Evolutionary conservation across 2,113 vertebrate genomes (phyloP).

Genomic region (Neolamprologus toae): DNA sequence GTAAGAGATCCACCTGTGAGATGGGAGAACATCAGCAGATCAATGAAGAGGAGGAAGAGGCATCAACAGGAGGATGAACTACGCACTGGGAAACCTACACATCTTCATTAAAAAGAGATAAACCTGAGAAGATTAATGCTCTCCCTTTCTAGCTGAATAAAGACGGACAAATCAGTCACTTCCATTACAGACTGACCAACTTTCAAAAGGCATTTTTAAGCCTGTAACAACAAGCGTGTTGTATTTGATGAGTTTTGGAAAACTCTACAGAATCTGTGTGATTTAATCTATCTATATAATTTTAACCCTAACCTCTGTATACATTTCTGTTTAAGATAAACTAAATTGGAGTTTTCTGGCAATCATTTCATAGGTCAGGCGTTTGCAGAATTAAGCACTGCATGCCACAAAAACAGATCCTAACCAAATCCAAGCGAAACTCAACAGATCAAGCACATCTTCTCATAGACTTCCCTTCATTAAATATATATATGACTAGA

Average conservation of each 20-base stretch:
- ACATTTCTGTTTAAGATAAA: neutral
- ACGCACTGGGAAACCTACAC: neutral
- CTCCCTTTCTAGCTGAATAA: neutral
- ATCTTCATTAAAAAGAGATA: neutral
- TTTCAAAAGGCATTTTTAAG: neutral
- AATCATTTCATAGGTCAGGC: neutral
- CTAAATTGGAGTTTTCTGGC: neutral
- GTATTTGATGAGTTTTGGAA: neutral
- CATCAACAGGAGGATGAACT: neutral
- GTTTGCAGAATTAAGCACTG: neutral
- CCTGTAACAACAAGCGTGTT: fast-evolving
- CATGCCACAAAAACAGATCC: neutral
- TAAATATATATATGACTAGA: neutral
- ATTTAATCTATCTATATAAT: neutral
- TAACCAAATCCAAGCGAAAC: neutral
- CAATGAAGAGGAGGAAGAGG: neutral
- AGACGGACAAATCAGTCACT: neutral
- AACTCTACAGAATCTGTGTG: neutral
- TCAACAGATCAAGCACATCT: neutral
- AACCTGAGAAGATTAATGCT: neutral
- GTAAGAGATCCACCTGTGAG: constrained; percentile 52
- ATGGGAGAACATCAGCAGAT: constrained; percentile 23
- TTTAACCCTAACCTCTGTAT: neutral
- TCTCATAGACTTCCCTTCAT: neutral
- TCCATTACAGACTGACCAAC: neutral